phyloP scores from a whole-genome alignment of 2,797 vertebrate species.

The Siniperca undulata region DNA sequence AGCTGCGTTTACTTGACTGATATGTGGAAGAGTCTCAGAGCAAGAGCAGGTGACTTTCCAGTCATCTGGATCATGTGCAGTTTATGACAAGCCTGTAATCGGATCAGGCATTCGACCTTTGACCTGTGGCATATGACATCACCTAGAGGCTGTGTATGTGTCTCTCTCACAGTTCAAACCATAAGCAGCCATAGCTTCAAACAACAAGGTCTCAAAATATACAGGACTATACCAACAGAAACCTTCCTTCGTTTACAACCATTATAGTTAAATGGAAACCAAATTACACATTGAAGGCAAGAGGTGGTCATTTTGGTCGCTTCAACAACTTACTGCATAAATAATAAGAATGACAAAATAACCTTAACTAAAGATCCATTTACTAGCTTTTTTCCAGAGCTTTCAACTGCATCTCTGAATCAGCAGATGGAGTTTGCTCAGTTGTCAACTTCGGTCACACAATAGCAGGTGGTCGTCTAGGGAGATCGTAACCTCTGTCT shows the following conservation, averaged over 20 bases:
- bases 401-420: background rate
- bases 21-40: constrained; percentile 37
- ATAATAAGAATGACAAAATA: too few relatives aligned
- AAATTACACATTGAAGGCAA: background rate
- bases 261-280: background rate
- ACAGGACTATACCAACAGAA: background rate
- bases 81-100: constrained; percentile 82
- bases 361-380: too few relatives aligned
- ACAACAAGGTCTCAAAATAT: constrained; percentile 32
- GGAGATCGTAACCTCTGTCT: background rate
- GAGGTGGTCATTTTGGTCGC: too few relatives aligned
- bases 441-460: background rate
- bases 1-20: constrained; percentile 27
- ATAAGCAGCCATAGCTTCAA: constrained; percentile 29
- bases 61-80: constrained; percentile 76
- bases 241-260: background rate
- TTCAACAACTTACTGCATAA: too few relatives aligned
- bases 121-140: constrained; percentile 79
- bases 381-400: background rate
- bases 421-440: background rate
- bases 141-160: constrained; percentile 47
- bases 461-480: background rate
- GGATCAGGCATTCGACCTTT: constrained; percentile 78
- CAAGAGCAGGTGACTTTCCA: constrained; percentile 63
- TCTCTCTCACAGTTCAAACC: constrained; percentile 36